Evolutionary conservation across 2,888 invertebrate genomes (phyloP).

Genomic region (Lingula anatina): DNA sequence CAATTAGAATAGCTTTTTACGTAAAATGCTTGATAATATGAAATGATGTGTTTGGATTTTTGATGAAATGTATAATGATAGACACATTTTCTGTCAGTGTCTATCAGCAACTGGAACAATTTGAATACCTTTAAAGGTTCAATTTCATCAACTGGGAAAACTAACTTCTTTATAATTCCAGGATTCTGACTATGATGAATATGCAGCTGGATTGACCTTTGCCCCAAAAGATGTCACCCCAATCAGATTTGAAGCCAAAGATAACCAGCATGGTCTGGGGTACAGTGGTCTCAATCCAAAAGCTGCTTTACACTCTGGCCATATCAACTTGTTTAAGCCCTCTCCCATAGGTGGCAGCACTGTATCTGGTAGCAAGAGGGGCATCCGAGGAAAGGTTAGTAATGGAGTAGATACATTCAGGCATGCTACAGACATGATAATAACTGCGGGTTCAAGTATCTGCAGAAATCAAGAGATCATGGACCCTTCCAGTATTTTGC

Average conservation of each 20-base stretch:
- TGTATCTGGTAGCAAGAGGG: conserved; percentile 20
- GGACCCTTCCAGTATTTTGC: no score
- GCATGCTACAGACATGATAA: background rate
- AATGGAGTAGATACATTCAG: background rate
- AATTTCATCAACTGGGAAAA: no score
- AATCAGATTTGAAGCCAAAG: conserved; percentile 69
- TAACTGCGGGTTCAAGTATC: no score
- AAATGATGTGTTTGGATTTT: no score
- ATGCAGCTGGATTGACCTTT: conserved; percentile 33
- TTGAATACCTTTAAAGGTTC: no score
- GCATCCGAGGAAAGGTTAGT: conserved; percentile 42
- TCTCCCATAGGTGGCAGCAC: conserved; percentile 14
- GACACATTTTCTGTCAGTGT: no score
- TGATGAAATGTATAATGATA: no score
- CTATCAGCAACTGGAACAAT: no score
- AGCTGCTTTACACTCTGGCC: conserved; percentile 28
- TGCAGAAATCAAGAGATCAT: no score
- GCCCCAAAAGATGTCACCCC: conserved; percentile 57
- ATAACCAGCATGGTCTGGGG: conserved; percentile 60
- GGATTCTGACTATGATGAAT: conserved; percentile 23
- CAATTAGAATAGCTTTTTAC: no score
- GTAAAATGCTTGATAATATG: no score
- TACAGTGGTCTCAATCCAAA: conserved; percentile 49
- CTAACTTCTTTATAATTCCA: conserved; percentile 7
- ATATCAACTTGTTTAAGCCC: conserved; percentile 28